These are phyloP conservation scores for Catajapyx aquilonaris DNA, from an alignment of 1,140 invertebrate species.

Conservation along the genomic window DNA sequence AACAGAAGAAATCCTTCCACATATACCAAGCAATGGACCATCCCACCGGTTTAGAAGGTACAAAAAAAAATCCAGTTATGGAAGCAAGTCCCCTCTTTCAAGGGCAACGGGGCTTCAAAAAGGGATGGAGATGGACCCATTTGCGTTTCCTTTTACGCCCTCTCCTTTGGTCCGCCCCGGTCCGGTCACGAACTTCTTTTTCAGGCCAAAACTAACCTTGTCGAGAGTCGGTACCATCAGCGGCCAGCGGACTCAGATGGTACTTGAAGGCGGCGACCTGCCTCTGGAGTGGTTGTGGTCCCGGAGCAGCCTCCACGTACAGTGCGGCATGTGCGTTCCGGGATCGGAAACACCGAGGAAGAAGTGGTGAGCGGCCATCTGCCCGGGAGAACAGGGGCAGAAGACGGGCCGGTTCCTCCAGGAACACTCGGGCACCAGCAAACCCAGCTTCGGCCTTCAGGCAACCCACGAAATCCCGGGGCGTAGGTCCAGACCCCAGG, in stretches of 20 bases:
- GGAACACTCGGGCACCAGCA: constrained; percentile 37
- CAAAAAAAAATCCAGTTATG: too few relatives aligned
- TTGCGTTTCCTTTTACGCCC: too few relatives aligned
- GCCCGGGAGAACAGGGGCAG: constrained; percentile 36
- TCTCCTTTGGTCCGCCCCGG: too few relatives aligned
- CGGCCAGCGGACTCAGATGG: constrained; percentile 34
- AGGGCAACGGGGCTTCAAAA: too few relatives aligned
- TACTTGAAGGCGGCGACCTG: constrained; percentile 38
- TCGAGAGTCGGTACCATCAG: constrained; percentile 26
- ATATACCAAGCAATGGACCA: too few relatives aligned
- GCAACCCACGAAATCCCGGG: constrained; percentile 42
- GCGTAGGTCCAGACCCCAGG: constrained; percentile 21
- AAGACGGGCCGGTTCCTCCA: constrained; percentile 39
- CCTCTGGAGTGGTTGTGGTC: constrained; percentile 21
- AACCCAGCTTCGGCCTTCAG: constrained; percentile 29
- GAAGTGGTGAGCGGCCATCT: constrained; percentile 27
- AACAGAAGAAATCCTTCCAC: too few relatives aligned
- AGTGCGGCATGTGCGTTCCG: constrained; percentile 40
- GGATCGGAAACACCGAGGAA: constrained; percentile 36
- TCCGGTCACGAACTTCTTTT: too few relatives aligned
- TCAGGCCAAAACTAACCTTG: too few relatives aligned
- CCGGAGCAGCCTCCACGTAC: constrained; percentile 38
- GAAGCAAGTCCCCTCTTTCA: too few relatives aligned
- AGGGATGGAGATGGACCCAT: too few relatives aligned
- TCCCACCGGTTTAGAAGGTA: too few relatives aligned